These are phyloP conservation scores for Pseudochirops corinnae DNA, from an alignment of 2,797 vertebrate species.

Conservation along the genomic window DNA sequence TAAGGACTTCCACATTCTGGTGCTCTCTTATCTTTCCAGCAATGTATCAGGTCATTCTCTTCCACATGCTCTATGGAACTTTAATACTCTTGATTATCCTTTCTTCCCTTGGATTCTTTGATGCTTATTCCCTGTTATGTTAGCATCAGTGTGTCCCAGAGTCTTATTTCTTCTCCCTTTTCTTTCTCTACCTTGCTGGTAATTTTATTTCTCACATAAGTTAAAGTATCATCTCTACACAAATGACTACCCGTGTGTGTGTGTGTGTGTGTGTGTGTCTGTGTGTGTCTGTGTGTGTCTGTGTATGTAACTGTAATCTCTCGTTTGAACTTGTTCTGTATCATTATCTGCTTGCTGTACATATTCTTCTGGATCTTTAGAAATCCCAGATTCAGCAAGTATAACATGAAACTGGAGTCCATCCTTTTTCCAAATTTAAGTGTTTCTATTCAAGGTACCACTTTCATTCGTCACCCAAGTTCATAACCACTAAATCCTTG, in stretches of 20 bases:
- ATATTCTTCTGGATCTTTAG: not conserved
- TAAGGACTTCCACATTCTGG: not conserved
- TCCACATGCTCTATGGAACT: not conserved
- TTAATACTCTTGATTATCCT: not conserved
- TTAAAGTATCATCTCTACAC: not conserved
- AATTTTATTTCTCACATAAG: not conserved
- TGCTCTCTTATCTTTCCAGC: not conserved
- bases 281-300: too few species aligned
- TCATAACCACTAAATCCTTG: not conserved
- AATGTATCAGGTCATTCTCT: not conserved
- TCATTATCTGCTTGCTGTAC: not conserved
- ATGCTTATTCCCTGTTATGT: not conserved
- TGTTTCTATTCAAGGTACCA: not conserved
- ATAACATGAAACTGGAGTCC: not conserved
- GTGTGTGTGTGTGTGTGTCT: too few species aligned
- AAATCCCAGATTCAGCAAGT: not conserved
- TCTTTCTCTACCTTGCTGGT: not conserved
- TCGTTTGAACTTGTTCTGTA: not conserved
- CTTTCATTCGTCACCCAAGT: not conserved
- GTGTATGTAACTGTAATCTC: not conserved
- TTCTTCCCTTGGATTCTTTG: not conserved
- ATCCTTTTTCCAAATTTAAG: not conserved
- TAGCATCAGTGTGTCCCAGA: not conserved
- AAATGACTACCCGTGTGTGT: too few species aligned
- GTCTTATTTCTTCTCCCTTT: not conserved